phyloP scores from a whole-genome alignment of 92 coral and sea anemone genomes.

The Galaxea fascicularis region DNA sequence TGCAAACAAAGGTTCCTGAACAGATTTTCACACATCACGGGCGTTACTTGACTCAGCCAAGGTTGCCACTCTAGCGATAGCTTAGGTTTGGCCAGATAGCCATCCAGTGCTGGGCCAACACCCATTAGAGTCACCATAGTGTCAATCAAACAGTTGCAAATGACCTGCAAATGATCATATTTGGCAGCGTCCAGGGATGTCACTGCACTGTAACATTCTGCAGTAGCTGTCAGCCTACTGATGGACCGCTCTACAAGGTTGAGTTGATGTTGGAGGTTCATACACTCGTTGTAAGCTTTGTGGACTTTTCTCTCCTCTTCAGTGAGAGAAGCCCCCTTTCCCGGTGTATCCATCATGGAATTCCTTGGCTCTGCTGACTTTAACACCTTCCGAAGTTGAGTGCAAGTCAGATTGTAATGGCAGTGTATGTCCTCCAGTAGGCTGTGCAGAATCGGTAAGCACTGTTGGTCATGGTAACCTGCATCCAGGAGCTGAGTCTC shows the following conservation, averaged over 20 bases:
- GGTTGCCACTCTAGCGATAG: slow-evolving; percentile 59
- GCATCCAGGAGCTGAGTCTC: slow-evolving; percentile 42
- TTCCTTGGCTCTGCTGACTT: slow-evolving; percentile 59
- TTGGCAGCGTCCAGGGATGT: slow-evolving; percentile 62
- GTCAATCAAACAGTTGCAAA: slow-evolving; percentile 90
- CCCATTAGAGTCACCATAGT: slow-evolving; percentile 85
- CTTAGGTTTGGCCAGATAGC: slow-evolving; percentile 68
- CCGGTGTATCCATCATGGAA: slow-evolving; percentile 26
- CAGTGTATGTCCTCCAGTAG: slow-evolving; percentile 93
- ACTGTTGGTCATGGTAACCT: slow-evolving; percentile 54
- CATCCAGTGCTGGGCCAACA: slow-evolving; percentile 68
- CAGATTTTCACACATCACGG: slow-evolving; percentile 83
- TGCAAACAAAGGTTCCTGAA: slow-evolving; percentile 91
- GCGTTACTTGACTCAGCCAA: slow-evolving; percentile 64
- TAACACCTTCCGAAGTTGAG: slow-evolving; percentile 73
- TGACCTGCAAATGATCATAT: slow-evolving; percentile 85
- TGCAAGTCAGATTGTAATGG: slow-evolving; percentile 91
- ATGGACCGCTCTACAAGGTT: slow-evolving; percentile 87
- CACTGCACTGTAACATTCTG: neutral
- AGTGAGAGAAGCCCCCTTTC: slow-evolving; percentile 23
- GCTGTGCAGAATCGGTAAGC: slow-evolving; percentile 65
- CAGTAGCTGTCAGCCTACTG: slow-evolving; percentile 52
- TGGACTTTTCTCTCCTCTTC: slow-evolving; percentile 75
- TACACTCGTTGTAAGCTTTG: slow-evolving; percentile 83
- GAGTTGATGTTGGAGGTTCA: slow-evolving; percentile 86